Percentiles rank a stretch among this genome's conserved stretches.
These are phyloP conservation scores for Aporophyla nigra DNA, from an alignment of 2,888 invertebrate genomes.

Conservation along the genomic window DNA sequence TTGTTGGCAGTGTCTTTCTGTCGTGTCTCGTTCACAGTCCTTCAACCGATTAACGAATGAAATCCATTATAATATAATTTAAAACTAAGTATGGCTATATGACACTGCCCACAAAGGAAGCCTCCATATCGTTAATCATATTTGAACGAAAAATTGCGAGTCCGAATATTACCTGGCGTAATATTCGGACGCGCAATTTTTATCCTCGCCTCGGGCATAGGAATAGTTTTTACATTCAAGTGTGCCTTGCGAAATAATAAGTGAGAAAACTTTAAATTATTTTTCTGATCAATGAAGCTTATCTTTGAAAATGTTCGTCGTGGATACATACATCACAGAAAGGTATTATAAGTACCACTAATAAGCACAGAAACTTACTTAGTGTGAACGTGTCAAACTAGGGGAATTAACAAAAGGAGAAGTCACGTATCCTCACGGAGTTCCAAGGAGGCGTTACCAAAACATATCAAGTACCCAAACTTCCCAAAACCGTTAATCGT, in stretches of 20 bases:
- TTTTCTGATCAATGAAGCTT: too few relatives aligned
- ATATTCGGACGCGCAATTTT: slow-evolving; percentile 54
- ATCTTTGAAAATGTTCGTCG: not conserved
- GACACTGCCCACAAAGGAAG: slow-evolving; percentile 27
- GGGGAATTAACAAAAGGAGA: slow-evolving; percentile 33
- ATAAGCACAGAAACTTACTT: slow-evolving; percentile 19
- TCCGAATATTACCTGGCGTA: too few relatives aligned
- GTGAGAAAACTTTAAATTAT: too few relatives aligned
- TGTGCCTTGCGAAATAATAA: slow-evolving; percentile 24
- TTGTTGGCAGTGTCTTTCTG: too few relatives aligned
- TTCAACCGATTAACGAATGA: not conserved
- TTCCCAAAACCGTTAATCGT: slow-evolving; percentile 24
- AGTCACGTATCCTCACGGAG: slow-evolving; percentile 53
- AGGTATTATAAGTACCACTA: slow-evolving; percentile 23
- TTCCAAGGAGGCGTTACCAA: slow-evolving; percentile 7
- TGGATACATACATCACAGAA: not conserved
- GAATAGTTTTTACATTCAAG: slow-evolving; percentile 40
- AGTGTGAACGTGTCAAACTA: slow-evolving; percentile 36
- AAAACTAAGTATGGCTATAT: not conserved
- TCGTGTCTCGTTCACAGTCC: too few relatives aligned
- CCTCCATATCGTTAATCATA: slow-evolving; percentile 39
- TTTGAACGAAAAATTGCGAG: too few relatives aligned
- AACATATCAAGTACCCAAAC: slow-evolving; percentile 17
- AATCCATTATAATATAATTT: too few relatives aligned
- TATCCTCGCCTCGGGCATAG: slow-evolving; percentile 48